Base-by-base conservation (phyloP, 2,888 invertebrate genomes). In the Drosophila tanythrix region DNA sequence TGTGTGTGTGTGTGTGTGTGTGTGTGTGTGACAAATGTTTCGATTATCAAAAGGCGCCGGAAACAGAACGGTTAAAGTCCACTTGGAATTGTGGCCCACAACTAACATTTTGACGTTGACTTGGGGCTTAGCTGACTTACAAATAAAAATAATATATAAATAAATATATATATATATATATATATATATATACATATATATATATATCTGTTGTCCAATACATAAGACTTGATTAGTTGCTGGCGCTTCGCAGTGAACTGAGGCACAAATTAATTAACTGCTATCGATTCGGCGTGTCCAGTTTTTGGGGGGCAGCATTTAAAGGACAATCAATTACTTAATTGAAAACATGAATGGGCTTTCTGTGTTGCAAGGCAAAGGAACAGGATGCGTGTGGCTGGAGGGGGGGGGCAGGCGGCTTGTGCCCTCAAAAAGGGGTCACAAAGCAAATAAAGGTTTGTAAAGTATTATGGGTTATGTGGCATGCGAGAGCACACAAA, bases 251-350 rank as follows among this genome's bases (percentile, higher is more conserved):
- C 66, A 57, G 18, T 3, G 50, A 67, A 64, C 71, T 56, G 73
- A 66, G 84, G 77, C 74, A 74, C 67, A 80, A 88, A 82, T 88
- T 84, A 87, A 87, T 87, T 84, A 88, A 84, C 70, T 82, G 81
- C 69, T 83, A 88, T 87, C 84, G 87, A 86, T 87, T 87, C 69
- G 75, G 57, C 64, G 67, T 65, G 48, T 70, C 43, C 62, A 64
- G 25, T 58, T 18, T 48, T 63, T 52, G 46, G 13, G 48, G 52
- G 31, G 21, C 51, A 51, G 38, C 66, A 74, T 74, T 74, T 79
- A 74, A 70, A 60, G 78, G 60, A 74, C 82, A 82, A 88, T 86
- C 88, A 86, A 86, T 88, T 86, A 88, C 83, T 83, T 88, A 85
- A 86, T 86, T 86, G 83, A 79, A 83, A 81, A 81, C 66, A 69